Evolutionary conservation across 2,113 vertebrate genomes (phyloP).

Genomic region (Rhizomys pruinosus): DNA sequence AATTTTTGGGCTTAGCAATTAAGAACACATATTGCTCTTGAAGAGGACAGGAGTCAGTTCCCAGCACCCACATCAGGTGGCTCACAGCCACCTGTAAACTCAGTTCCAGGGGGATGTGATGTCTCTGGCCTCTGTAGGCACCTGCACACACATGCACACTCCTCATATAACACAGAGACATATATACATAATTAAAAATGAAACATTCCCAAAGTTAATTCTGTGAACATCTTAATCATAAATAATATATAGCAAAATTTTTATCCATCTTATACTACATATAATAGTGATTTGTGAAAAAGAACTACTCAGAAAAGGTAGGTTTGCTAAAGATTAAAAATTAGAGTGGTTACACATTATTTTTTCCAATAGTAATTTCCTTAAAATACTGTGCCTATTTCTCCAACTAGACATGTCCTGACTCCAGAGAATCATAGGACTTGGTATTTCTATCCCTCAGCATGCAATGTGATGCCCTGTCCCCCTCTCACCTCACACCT

Average conservation of each 20-base stretch:
- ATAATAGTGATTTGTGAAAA: constrained; percentile 39
- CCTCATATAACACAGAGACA: too few species aligned
- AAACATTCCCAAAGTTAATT: constrained; percentile 21
- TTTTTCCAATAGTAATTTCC: constrained; percentile 30
- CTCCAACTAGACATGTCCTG: neutral
- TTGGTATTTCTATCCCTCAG: neutral
- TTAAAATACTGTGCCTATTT: constrained; percentile 25
- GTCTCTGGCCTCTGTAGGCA: too few species aligned
- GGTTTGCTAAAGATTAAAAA: constrained; percentile 34
- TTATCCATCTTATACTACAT: neutral
- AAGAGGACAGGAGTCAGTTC: too few species aligned
- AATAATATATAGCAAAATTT: constrained; percentile 45
- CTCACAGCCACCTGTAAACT: too few species aligned
- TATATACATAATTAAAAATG: too few species aligned
- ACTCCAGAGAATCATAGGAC: neutral
- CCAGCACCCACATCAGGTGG: too few species aligned
- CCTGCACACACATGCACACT: too few species aligned
- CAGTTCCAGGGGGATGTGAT: too few species aligned
- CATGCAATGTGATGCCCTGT: neutral
- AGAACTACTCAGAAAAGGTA: constrained; percentile 9
- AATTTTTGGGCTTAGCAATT: too few species aligned
- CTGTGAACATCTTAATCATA: constrained; percentile 33
- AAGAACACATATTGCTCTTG: too few species aligned
- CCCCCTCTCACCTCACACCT: neutral
- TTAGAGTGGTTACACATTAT: neutral